These are phyloP conservation scores for Lethrus apterus DNA, from an alignment of 1,140 invertebrate genomes.

Conservation along the genomic window DNA sequence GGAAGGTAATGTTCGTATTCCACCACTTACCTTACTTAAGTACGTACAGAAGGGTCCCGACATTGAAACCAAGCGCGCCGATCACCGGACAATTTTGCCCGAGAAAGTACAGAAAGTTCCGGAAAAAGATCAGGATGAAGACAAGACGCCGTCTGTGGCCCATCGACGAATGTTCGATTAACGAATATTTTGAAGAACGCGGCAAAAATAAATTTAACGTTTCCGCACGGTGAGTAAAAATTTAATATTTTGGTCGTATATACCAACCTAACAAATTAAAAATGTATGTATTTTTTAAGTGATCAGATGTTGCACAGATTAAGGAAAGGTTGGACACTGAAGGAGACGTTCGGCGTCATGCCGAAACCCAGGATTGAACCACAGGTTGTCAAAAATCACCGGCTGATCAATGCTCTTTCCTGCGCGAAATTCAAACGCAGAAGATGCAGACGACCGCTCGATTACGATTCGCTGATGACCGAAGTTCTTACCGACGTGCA, in stretches of 20 bases:
- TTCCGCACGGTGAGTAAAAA: slow-evolving; percentile 1
- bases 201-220: neutral
- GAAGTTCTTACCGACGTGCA: slow-evolving; percentile 3
- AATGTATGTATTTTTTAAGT: slow-evolving; percentile 1
- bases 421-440: neutral
- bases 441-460: neutral
- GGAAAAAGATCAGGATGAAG: neutral
- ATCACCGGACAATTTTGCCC: neutral
- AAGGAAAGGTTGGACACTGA: slow-evolving; percentile 2
- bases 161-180: neutral
- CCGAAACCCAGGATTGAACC: neutral
- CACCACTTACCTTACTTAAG: too few relatives aligned
- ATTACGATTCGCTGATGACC: neutral
- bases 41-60: neutral
- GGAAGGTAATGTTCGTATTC: too few relatives aligned
- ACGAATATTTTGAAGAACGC: slow-evolving; percentile 3
- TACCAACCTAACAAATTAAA: too few relatives aligned
- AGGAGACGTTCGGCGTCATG: neutral
- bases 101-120: too few relatives aligned
- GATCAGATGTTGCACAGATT: neutral
- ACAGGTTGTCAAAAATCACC: neutral
- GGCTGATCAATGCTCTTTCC: neutral
- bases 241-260: neutral
- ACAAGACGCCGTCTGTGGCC: neutral
- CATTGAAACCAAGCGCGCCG: neutral